A percentile compares a stretch with the other conserved stretches of the same genome.
Evolutionary conservation across 2,797 vertebrate genomes (phyloP).

Genomic region (Catamblyrhynchus diadema): DNA sequence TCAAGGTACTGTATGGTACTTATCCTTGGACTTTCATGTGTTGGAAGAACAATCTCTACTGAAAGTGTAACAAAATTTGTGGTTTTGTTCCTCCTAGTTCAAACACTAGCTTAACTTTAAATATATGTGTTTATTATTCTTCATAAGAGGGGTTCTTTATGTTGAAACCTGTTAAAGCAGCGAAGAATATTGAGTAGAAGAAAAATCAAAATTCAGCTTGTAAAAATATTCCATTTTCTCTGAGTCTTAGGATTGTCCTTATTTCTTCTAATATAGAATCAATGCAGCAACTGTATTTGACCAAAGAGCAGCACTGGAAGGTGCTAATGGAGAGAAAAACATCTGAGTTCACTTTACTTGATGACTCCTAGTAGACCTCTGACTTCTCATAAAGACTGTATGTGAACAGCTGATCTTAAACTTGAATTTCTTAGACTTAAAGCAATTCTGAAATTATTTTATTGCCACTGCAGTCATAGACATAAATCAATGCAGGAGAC

Average conservation of each 20-base stretch:
- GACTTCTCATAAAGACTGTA: not conserved
- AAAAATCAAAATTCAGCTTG: not conserved
- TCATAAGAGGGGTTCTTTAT: not conserved
- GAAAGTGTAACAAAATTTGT: not conserved
- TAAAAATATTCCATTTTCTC: not conserved
- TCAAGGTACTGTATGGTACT: not conserved
- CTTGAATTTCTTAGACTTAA: not conserved
- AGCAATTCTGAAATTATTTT: constrained; percentile 20
- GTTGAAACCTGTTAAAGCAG: not conserved
- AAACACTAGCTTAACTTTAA: not conserved
- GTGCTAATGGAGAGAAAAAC: constrained; percentile 1
- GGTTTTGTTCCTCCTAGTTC: not conserved
- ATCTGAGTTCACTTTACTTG: not conserved
- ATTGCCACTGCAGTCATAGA: not conserved
- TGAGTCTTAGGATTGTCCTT: not conserved
- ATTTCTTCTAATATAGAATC: not conserved
- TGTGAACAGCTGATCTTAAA: not conserved
- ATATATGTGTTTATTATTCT: not conserved
- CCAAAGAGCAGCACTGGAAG: not conserved
- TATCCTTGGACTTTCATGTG: not conserved
- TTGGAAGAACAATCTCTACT: not conserved
- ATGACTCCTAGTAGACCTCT: not conserved
- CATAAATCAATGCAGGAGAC: not conserved
- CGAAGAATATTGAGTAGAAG: not conserved
- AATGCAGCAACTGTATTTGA: not conserved